Conservation (phyloP, 2,113 vertebrate genomes). For the Gallinago media region DNA sequence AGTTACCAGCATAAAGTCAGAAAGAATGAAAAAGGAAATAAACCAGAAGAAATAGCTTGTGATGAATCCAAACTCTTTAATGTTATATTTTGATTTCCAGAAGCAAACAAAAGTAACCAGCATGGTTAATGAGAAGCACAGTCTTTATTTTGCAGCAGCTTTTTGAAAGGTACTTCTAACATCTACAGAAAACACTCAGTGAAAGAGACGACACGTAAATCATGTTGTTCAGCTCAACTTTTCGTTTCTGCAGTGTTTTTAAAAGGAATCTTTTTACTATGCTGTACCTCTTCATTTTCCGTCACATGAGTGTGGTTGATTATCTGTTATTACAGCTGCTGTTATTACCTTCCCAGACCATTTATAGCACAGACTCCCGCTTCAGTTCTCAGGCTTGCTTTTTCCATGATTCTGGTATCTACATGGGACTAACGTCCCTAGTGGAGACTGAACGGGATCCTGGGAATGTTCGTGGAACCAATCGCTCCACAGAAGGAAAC, state of each 20-base stretch:
- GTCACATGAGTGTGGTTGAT: not conserved
- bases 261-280: not conserved
- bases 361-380: not conserved
- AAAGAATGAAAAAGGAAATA: not conserved
- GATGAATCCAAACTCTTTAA: not conserved
- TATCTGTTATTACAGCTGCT: slow-evolving; percentile 13
- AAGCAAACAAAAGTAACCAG: not conserved
- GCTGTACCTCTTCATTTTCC: not conserved
- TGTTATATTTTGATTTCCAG: not conserved
- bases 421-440: not conserved
- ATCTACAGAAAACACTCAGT: not conserved
- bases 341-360: not conserved
- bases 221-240: not conserved
- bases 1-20: not conserved
- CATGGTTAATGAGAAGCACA: not conserved
- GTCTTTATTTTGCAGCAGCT: not conserved
- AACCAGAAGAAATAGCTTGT: not conserved
- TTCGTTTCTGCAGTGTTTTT: not conserved
- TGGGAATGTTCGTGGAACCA: not conserved
- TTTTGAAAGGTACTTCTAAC: not conserved
- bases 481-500: not conserved
- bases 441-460: not conserved
- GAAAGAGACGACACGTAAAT: not conserved
- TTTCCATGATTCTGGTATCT: not conserved
- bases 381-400: not conserved